Percentiles rank a stretch among this genome's conserved stretches.
phyloP scores from a whole-genome alignment of 2,797 vertebrate genomes.

The Microhierax caerulescens region DNA sequence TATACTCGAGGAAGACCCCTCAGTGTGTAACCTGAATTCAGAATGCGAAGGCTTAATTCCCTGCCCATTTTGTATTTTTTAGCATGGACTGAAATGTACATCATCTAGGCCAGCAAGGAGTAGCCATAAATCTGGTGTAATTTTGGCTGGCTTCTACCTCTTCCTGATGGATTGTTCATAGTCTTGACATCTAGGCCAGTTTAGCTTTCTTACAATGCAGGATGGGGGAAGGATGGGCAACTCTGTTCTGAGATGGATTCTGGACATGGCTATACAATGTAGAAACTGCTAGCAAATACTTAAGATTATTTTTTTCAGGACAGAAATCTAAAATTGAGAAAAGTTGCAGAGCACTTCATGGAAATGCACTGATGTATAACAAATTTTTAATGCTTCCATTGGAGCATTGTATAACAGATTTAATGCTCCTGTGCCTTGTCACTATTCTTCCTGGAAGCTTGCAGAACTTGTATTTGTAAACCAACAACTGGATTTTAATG shows the following conservation, averaged over 20 bases:
- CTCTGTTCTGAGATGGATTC: not conserved
- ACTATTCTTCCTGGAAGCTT: not conserved
- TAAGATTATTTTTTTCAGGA: not conserved
- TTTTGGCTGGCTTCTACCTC: not conserved
- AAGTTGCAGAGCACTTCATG: not conserved
- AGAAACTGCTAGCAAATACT: not conserved
- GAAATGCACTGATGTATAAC: not conserved
- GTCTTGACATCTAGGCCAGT: not conserved
- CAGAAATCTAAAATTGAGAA: not conserved
- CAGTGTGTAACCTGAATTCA: not conserved
- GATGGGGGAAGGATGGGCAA: not conserved
- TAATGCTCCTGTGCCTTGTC: not conserved
- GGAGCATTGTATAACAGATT: not conserved
- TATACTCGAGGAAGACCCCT: not conserved
- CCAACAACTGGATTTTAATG: not conserved
- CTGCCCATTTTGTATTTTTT: not conserved
- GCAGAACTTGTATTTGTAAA: not conserved
- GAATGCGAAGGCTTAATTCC: not conserved
- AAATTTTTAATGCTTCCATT: not conserved
- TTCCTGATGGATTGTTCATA: not conserved
- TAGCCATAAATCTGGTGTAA: not conserved
- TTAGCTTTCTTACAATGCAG: not conserved
- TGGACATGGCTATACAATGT: not conserved
- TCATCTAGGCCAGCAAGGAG: not conserved
- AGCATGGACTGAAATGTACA: not conserved